Percentiles rank a stretch among this genome's conserved stretches.
These are phyloP conservation scores for Pimpla rufipes DNA, from an alignment of 2,888 invertebrate species.

Conservation along the genomic window DNA sequence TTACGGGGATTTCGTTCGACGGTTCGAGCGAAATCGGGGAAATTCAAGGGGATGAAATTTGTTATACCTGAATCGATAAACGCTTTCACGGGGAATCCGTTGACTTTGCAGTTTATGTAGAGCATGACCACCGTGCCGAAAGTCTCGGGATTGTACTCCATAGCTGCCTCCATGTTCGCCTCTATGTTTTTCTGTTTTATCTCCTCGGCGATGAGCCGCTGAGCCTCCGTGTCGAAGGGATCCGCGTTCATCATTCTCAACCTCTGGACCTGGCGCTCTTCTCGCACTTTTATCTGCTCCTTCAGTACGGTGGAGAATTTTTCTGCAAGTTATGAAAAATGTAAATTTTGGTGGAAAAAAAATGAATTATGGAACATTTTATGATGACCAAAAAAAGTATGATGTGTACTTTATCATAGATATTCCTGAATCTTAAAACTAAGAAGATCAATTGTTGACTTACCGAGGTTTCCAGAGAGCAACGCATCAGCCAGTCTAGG, in stretches of 20 bases:
- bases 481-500: slow-evolving; percentile 96
- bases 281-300: slow-evolving; percentile 93
- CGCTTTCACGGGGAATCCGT: slow-evolving; percentile 98
- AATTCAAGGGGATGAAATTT: slow-evolving; percentile 38
- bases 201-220: slow-evolving; percentile 97
- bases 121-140: slow-evolving; percentile 99
- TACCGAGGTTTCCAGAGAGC: slow-evolving; percentile 93
- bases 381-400: too few relatives aligned
- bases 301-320: slow-evolving; percentile 92
- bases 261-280: slow-evolving; percentile 93
- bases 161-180: slow-evolving; percentile 99
- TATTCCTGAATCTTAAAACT: not conserved
- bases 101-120: slow-evolving; percentile 98
- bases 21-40: not conserved
- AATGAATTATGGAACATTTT: too few relatives aligned
- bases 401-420: too few relatives aligned
- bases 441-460: too few relatives aligned
- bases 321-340: slow-evolving; percentile 86
- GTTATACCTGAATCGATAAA: slow-evolving; percentile 96
- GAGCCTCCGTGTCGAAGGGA: slow-evolving; percentile 98
- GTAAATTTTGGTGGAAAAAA: not conserved
- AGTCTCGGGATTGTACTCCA: slow-evolving; percentile 99
- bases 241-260: slow-evolving; percentile 96
- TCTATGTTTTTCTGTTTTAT: slow-evolving; percentile 98
- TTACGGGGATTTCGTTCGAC: not conserved